Evolutionary conservation across 2,888 invertebrate species (phyloP), one percentile per base, ranked within the genome.

Genomic region (Lymantria dispar): DNA sequence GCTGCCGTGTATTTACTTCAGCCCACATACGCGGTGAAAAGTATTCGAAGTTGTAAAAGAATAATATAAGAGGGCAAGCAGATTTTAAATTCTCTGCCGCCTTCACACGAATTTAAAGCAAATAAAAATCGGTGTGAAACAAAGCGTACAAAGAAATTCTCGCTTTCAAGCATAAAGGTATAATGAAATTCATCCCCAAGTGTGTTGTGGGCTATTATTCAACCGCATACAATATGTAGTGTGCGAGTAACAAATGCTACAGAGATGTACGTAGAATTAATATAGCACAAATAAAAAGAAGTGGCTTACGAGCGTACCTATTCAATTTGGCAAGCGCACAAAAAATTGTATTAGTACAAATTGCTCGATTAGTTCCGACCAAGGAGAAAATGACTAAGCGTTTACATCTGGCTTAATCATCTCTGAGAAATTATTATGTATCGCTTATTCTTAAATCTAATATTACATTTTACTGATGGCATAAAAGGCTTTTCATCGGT

Each of bases 141-240:
- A 75, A 72, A 68, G 62, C 67, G 65, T 70, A 73, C 72, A 78
- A 81, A 83, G 81, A 82, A 22, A 78, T 80, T 75, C 78, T 74
- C 76, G 77, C 78, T 78, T 72, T 74, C 75, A 75, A 81, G 81
- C 81, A 79, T 83, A 80, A 84, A 85, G 82, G 82, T 81, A 74
- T 87, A 88, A 90, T 90, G 85, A 89, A 87, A 89, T 90, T 85
- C 83, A 89, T 87, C 82, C 87, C 87, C 87, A 72, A 77, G 87
- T 83, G 87, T 85, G 83, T 84, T 83, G 81, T 76, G 78, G 80
- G 72, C 79, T 85, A 87, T 90, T 89, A 87, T 87, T 87, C 87
- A 86, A 74, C 83, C 80, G 70, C 87, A 80, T 83, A 87, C 85
- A 87, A 85, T 86, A 87, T 87, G 87, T 85, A 86, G 82, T 83